phyloP scores from a whole-genome alignment of 2,797 vertebrate species.

The Australoheros facetus region DNA sequence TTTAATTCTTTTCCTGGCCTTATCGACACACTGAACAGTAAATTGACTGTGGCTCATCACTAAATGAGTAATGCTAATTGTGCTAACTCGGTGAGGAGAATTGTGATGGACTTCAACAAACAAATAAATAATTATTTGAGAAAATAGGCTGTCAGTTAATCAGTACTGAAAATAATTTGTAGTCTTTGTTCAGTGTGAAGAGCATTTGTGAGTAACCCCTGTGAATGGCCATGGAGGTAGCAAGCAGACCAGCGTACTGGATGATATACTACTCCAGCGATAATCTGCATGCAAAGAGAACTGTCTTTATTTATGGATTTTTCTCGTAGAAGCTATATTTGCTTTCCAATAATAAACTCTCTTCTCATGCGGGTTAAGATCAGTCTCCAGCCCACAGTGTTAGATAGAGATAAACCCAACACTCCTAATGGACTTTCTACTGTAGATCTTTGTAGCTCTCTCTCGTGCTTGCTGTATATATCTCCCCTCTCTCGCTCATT shows the following conservation, averaged over 20 bases:
- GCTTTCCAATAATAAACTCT: constrained; percentile 39
- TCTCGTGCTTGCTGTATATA: constrained; percentile 39
- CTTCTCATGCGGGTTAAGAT: constrained; percentile 55
- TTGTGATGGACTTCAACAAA: too few relatives aligned
- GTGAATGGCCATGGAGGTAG: neutral
- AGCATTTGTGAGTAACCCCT: neutral
- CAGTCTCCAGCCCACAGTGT: constrained; percentile 59
- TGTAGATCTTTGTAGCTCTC: constrained; percentile 48
- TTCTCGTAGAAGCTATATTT: constrained; percentile 27
- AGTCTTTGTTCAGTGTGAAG: neutral
- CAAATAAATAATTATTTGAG: too few relatives aligned
- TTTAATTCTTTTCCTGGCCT: too few relatives aligned
- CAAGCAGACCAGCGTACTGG: neutral
- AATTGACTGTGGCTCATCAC: too few relatives aligned
- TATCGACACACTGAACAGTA: too few relatives aligned
- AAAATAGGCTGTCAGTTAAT: neutral
- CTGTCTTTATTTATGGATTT: constrained; percentile 6
- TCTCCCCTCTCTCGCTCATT: constrained; percentile 59
- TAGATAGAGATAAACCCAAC: constrained; percentile 68
- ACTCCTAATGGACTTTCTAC: constrained; percentile 37
- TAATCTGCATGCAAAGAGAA: neutral
- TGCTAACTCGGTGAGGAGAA: too few relatives aligned
- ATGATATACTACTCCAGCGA: neutral
- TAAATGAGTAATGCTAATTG: too few relatives aligned
- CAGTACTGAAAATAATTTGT: neutral